Conservation (phyloP, 2,797 vertebrate genomes). For the Trachurus trachurus region DNA sequence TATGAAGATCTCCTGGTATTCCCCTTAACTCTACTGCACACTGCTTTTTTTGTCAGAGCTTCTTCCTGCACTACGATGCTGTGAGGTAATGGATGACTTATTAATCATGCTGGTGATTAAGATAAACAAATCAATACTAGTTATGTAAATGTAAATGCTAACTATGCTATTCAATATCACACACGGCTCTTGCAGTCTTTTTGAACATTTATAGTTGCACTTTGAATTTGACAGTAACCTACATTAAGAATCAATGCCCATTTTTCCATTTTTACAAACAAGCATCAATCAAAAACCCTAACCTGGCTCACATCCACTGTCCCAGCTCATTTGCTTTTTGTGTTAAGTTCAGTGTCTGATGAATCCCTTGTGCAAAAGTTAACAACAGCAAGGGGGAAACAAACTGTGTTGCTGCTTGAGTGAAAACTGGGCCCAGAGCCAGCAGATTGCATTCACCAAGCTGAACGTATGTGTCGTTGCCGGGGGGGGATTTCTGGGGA, state of each 20-base stretch:
- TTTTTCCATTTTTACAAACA: background rate
- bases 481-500: constrained; percentile 40
- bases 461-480: constrained; percentile 21
- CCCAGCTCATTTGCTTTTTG: background rate
- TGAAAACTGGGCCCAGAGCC: constrained; percentile 46
- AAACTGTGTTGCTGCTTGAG: background rate
- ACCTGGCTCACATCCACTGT: too few species aligned
- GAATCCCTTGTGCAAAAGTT: constrained; percentile 25
- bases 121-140: background rate
- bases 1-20: background rate
- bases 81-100: constrained; percentile 2
- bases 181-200: background rate
- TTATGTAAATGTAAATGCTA: background rate
- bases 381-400: constrained; percentile 7
- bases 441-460: constrained; percentile 43
- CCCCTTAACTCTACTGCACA: background rate
- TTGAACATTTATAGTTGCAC: background rate
- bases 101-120: background rate
- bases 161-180: background rate
- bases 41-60: background rate
- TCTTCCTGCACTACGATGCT: background rate
- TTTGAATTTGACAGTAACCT: background rate
- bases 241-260: background rate
- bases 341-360: constrained; percentile 13
- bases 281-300: constrained; percentile 1